These are phyloP conservation scores for Cyprinella venusta DNA, from an alignment of 2,797 vertebrate genomes.

Conservation along the genomic window DNA sequence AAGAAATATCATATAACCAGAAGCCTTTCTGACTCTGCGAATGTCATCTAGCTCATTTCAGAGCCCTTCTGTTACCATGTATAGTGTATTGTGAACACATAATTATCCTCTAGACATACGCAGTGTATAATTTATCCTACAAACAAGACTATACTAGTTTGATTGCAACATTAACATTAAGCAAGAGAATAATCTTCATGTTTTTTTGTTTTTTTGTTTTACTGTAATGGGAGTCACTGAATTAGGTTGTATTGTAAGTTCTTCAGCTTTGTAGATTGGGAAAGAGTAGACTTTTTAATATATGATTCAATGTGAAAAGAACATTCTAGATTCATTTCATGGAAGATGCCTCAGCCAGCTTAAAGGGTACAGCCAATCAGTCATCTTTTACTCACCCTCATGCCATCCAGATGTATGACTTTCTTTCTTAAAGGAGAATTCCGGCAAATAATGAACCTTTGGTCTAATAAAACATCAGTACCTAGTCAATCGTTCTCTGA, in stretches of 20 bases:
- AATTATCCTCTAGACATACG: constrained; percentile 44
- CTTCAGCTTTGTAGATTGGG: not conserved
- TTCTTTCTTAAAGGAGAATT: no score
- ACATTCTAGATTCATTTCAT: not conserved
- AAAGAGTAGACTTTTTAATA: not conserved
- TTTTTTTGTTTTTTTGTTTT: not conserved
- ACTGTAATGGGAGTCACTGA: constrained; percentile 7
- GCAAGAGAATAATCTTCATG: constrained; percentile 11
- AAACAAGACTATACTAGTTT: constrained; percentile 44
- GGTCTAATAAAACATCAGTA: no score
- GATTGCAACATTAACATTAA: constrained; percentile 32
- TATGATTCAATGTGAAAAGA: not conserved
- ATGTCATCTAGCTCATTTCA: constrained; percentile 1
- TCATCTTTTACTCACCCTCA: not conserved
- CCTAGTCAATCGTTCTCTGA: no score
- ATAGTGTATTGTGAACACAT: constrained; percentile 45
- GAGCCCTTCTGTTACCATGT: constrained; percentile 23
- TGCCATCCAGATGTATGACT: not conserved
- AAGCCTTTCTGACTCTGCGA: constrained; percentile 47
- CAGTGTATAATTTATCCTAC: constrained; percentile 34
- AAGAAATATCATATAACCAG: constrained; percentile 12
- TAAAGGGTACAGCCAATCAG: not conserved
- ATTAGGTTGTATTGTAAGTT: not conserved
- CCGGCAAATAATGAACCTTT: no score
- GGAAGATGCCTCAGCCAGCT: not conserved